phyloP scores from a whole-genome alignment of 2,797 vertebrate species.

The Periophthalmus magnuspinnatus region DNA sequence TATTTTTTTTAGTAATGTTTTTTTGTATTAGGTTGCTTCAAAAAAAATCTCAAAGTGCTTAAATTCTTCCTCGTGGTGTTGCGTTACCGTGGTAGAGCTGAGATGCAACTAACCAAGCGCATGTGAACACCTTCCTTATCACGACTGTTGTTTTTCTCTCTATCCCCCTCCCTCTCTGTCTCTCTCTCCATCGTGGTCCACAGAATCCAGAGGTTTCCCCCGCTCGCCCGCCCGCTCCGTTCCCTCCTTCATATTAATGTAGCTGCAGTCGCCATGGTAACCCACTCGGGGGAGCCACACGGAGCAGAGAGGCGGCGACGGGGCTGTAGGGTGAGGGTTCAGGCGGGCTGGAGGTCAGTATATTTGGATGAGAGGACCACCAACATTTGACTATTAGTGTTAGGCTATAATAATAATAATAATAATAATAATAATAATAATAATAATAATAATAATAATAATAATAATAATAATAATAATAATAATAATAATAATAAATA shows the following conservation, averaged over 20 bases:
- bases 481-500: too few species aligned
- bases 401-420: background rate
- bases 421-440: too few species aligned
- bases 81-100: constrained; percentile 42
- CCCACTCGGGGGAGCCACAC: constrained; percentile 80
- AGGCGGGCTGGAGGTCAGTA: constrained; percentile 40
- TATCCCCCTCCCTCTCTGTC: constrained; percentile 74
- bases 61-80: background rate
- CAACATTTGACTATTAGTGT: background rate
- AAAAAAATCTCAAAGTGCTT: too few species aligned
- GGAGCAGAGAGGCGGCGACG: constrained; percentile 71
- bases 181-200: constrained; percentile 47
- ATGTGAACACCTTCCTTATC: constrained; percentile 33
- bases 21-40: too few species aligned
- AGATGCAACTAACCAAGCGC: constrained; percentile 54
- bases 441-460: too few species aligned
- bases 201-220: constrained; percentile 78
- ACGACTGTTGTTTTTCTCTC: constrained; percentile 51
- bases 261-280: constrained; percentile 85
- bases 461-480: too few species aligned
- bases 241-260: constrained; percentile 81
- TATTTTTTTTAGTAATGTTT: background rate
- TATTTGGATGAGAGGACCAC: background rate
- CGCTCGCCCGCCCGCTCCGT: constrained; percentile 69
- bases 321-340: constrained; percentile 55